Evolutionary conservation across 2,797 vertebrate genomes (phyloP).

Genomic region (Lepidocolaptes lacrymiger): DNA sequence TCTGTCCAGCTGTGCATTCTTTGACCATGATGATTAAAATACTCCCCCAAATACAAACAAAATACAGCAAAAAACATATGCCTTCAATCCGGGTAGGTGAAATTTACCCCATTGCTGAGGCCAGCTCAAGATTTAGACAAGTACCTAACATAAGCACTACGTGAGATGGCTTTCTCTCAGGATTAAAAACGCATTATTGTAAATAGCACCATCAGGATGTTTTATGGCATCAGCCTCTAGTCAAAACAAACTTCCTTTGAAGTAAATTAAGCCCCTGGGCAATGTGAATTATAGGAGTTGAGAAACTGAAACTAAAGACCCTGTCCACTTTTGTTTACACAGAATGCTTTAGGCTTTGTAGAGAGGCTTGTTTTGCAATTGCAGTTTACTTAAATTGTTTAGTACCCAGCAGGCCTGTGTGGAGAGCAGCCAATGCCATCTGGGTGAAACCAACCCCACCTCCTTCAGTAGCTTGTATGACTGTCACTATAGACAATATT

Average conservation of each 20-base stretch:
- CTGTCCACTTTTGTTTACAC: slow-evolving; percentile 53
- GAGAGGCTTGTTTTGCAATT: slow-evolving; percentile 42
- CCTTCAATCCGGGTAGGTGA: slow-evolving; percentile 44
- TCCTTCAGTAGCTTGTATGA: neutral
- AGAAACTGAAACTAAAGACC: slow-evolving; percentile 52
- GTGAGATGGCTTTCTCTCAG: neutral
- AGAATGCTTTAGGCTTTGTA: slow-evolving; percentile 44
- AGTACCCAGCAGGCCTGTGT: slow-evolving; percentile 21
- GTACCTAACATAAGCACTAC: neutral
- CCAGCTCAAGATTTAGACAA: slow-evolving; percentile 7
- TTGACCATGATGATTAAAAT: slow-evolving; percentile 4
- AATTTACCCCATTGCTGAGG: slow-evolving; percentile 12
- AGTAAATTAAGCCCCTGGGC: slow-evolving; percentile 57
- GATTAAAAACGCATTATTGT: slow-evolving; percentile 48
- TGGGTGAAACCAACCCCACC: slow-evolving; percentile 5
- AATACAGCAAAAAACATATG: neutral
- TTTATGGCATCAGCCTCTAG: slow-evolving; percentile 57
- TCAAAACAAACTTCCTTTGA: slow-evolving; percentile 64
- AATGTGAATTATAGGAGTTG: slow-evolving; percentile 26
- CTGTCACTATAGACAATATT: neutral
- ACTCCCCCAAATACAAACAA: neutral
- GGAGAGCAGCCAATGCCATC: neutral
- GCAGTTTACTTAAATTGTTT: slow-evolving; percentile 29
- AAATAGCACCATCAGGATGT: slow-evolving; percentile 45
- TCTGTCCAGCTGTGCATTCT: slow-evolving; percentile 58